Evolutionary conservation across 1,140 invertebrate genomes (phyloP).

Genomic region (Micrasema longulum): DNA sequence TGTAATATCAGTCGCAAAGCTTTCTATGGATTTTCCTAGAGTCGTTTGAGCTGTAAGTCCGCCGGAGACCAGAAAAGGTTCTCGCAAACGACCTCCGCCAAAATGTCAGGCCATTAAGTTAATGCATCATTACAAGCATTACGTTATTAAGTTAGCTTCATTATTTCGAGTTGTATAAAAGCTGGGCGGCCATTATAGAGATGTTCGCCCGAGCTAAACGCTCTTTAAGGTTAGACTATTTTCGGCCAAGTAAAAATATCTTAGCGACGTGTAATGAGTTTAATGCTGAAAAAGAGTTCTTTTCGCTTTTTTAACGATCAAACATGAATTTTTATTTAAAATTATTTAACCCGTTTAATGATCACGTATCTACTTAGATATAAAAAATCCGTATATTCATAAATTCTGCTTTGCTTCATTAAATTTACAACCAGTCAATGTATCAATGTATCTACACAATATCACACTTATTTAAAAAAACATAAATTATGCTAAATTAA

Average conservation of each 20-base stretch:
- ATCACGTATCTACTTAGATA: no score
- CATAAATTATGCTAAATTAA: no score
- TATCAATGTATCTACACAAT: no score
- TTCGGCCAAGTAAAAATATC: conserved; percentile 50
- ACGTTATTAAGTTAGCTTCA: conserved; percentile 51
- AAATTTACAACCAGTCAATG: no score
- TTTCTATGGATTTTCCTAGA: conserved; percentile 23
- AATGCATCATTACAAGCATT: conserved; percentile 53
- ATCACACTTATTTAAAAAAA: no score
- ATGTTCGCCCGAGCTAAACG: conserved; percentile 34
- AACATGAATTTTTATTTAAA: neutral
- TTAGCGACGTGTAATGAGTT: conserved; percentile 46
- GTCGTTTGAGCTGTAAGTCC: conserved; percentile 9
- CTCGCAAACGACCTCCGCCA: conserved; percentile 34
- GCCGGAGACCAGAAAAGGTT: conserved; percentile 21
- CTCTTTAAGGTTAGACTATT: conserved; percentile 43
- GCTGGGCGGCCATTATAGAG: conserved; percentile 41
- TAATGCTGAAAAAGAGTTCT: conserved; percentile 43
- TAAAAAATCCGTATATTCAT: no score
- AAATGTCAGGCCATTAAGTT: conserved; percentile 48
- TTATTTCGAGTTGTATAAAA: conserved; percentile 51
- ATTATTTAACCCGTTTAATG: neutral
- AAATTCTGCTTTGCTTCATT: no score
- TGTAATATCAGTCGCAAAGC: conserved; percentile 11
- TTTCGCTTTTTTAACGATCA: conserved; percentile 27